Conservation (phyloP, 2,113 vertebrate genomes). For the Oncorhynchus nerka region DNA sequence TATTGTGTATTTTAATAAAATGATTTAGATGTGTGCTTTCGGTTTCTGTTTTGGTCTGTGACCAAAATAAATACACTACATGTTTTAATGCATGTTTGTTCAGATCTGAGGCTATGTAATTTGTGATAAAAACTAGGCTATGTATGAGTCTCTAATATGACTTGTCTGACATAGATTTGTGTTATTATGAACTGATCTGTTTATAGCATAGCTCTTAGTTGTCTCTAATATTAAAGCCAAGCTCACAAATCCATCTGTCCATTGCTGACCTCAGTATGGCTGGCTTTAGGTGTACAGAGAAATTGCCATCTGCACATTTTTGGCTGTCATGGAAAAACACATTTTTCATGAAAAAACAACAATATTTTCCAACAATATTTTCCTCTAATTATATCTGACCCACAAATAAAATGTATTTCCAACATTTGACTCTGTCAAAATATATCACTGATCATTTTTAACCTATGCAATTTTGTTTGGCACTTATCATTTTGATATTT, state of each 20-base stretch:
- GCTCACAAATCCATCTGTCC: conserved; percentile 1
- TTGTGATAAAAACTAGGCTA: neutral
- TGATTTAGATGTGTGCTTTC: neutral
- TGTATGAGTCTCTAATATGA: neutral
- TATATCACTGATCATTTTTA: too few relatives aligned
- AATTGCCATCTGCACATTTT: neutral
- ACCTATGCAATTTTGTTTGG: too few relatives aligned
- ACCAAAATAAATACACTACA: too few relatives aligned
- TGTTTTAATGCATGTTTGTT: too few relatives aligned
- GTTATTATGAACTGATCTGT: neutral
- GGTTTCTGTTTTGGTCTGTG: too few relatives aligned
- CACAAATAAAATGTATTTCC: too few relatives aligned
- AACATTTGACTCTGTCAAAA: too few relatives aligned
- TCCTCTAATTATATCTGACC: too few relatives aligned
- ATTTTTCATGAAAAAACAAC: too few relatives aligned
- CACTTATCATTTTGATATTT: too few relatives aligned
- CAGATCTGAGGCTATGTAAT: too few relatives aligned
- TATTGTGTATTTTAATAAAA: neutral
- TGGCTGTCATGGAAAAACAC: neutral
- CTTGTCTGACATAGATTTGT: neutral
- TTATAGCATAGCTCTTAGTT: neutral
- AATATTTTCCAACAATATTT: too few relatives aligned
- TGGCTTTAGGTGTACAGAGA: neutral
- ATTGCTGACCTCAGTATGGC: neutral
- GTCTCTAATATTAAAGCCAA: conserved; percentile 1